Evolutionary conservation across 1,140 invertebrate species (phyloP), one percentile per base, ranked within the genome.

Genomic region (Adoxophyes honmai): DNA sequence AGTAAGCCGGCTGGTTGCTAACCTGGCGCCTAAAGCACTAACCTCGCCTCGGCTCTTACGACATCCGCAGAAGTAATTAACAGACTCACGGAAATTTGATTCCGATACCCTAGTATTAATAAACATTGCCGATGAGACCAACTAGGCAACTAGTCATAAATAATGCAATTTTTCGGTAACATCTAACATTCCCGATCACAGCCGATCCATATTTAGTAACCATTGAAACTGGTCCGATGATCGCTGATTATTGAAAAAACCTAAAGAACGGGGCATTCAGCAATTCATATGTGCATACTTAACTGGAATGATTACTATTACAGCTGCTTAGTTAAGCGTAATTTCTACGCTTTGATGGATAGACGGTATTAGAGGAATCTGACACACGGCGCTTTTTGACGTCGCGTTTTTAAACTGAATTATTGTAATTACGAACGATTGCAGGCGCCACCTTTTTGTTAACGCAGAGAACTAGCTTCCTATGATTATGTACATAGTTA

Each of bases 311-410:
- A 33, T 48, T 48, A 21, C n/a, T n/a, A n/a, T n/a, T n/a, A n/a
- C 16, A 44, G 16, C 21, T 44, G 39, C 15, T 44, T 44, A 44
- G 16, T 44, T 44, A 44, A 44, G 21, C 16, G 11, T 48, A 11
- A 48, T 48, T 48, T 48, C 42, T 48, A 48, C 42, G 42, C 16
- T 48, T 48, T 48, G 42, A 48, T 48, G 42, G 42, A 48, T 48
- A 21, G 42, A 11, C 16, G 42, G 42, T 21, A 48, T 48, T 48
- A 8, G 18, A 28, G 18, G 21, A 21, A 48, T 48, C 18, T 18
- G 16, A 48, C 21, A 8, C 42, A 48, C 42, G 42, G 42, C 42
- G 42, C 16, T 18, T 16, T 9, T 28, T 1, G 11, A 48, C 42
- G 16, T n/a, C n/a, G 42, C 42, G 42, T 48, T 48, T 48, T 5